phyloP scores from a whole-genome alignment of 1,140 invertebrate genomes.

The Lucilia cuprina region DNA sequence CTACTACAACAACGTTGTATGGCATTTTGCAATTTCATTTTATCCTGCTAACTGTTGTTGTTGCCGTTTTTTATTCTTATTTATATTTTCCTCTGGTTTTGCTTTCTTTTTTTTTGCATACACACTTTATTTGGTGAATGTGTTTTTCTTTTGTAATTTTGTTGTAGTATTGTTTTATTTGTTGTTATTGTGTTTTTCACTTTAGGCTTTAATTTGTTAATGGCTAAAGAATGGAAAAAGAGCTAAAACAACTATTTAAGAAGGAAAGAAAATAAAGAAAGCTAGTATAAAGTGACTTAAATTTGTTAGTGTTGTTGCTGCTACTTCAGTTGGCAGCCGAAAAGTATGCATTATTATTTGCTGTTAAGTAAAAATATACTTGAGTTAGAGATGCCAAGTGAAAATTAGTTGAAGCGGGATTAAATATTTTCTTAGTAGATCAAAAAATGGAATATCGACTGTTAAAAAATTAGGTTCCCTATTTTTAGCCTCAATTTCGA shows the following conservation, averaged over 20 bases:
- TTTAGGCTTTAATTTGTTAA: constrained; percentile 18
- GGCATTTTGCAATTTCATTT: background rate
- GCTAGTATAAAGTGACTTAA: background rate
- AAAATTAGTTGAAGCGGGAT: too few relatives aligned
- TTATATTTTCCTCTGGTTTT: background rate
- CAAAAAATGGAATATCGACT: too few relatives aligned
- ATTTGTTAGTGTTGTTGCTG: background rate
- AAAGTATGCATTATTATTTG: constrained; percentile 10
- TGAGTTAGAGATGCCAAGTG: background rate
- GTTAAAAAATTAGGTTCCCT: too few relatives aligned
- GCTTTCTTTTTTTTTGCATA: background rate
- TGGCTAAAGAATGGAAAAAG: background rate
- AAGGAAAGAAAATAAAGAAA: background rate
- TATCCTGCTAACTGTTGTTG: background rate
- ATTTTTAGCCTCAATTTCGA: too few relatives aligned
- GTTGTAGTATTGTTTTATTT: background rate
- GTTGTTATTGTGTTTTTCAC: background rate
- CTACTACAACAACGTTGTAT: background rate
- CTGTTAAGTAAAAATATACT: background rate
- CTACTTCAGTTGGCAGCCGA: background rate
- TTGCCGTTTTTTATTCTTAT: background rate
- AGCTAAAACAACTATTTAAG: background rate
- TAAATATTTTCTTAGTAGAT: too few relatives aligned
- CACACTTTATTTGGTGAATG: background rate
- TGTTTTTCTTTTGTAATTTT: background rate